A percentile compares a stretch with the other conserved stretches of the same genome.
Evolutionary conservation across 2,113 vertebrate species (phyloP).

Genomic region (Mormyrus lacerda): DNA sequence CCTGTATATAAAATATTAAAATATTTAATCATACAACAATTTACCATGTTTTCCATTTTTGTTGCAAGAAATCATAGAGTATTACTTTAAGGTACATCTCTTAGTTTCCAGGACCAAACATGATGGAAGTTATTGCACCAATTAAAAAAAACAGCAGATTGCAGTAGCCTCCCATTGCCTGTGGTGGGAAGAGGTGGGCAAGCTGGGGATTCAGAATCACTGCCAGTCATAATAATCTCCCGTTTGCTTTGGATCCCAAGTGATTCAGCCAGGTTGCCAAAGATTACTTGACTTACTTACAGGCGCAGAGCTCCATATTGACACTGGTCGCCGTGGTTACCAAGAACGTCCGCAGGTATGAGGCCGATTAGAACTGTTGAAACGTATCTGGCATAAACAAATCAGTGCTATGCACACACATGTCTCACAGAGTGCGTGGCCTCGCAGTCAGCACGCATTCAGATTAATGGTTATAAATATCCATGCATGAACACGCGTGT

Average conservation of each 20-base stretch:
- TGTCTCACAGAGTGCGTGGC: constrained; percentile 31
- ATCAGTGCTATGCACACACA: constrained; percentile 37
- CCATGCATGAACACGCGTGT: constrained; percentile 30
- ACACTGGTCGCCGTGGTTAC: constrained; percentile 34
- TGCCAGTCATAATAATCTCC: neutral
- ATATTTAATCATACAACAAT: neutral
- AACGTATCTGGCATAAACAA: constrained; percentile 42
- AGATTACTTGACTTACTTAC: neutral
- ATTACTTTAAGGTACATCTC: neutral
- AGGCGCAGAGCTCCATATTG: constrained; percentile 14
- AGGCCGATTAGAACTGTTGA: constrained; percentile 33
- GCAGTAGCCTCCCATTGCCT: constrained; percentile 35
- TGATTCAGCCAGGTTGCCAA: neutral
- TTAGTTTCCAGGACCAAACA: constrained; percentile 22
- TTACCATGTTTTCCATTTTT: neutral
- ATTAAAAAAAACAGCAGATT: constrained; percentile 29
- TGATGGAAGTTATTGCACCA: constrained; percentile 38
- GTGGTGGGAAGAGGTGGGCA: neutral
- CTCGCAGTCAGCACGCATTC: constrained; percentile 36
- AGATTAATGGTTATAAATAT: constrained; percentile 53
- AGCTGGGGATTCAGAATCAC: neutral
- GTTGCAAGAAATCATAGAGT: neutral
- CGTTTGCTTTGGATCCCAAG: constrained; percentile 6
- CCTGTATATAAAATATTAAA: neutral
- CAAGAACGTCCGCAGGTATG: constrained; percentile 24